Conservation (phyloP, 2,888 invertebrate genomes). For the Pristionchus fissidentatus region DNA sequence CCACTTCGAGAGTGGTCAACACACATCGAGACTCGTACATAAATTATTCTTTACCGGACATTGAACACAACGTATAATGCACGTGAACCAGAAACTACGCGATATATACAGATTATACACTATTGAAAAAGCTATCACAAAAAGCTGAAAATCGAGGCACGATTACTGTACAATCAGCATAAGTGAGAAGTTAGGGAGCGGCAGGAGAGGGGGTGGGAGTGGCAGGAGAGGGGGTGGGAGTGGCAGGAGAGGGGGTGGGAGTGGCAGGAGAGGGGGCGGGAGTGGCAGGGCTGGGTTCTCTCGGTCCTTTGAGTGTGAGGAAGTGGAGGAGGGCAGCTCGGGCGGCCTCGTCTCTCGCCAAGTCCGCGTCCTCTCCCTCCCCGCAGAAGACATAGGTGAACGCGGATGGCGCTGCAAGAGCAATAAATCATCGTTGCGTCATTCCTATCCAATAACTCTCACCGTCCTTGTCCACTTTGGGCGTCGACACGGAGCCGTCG, state of each 20-base stretch:
- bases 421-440: neutral
- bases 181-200: neutral
- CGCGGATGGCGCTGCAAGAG: neutral
- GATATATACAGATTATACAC: neutral
- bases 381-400: conserved; percentile 55
- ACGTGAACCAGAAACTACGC: neutral
- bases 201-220: neutral
- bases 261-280: neutral
- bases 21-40: neutral
- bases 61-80: neutral
- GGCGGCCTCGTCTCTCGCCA: conserved; percentile 51
- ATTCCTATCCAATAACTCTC: neutral
- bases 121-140: neutral
- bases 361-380: conserved; percentile 49
- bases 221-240: neutral
- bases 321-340: conserved; percentile 51
- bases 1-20: neutral
- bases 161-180: neutral
- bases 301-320: conserved; percentile 30
- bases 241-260: neutral
- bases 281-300: neutral
- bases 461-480: conserved; percentile 20
- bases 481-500: neutral
- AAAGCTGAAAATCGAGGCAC: neutral
- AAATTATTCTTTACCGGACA: conserved; percentile 24